Base-by-base conservation (phyloP, 2,888 invertebrate genomes). In the Lottia gigantea region DNA sequence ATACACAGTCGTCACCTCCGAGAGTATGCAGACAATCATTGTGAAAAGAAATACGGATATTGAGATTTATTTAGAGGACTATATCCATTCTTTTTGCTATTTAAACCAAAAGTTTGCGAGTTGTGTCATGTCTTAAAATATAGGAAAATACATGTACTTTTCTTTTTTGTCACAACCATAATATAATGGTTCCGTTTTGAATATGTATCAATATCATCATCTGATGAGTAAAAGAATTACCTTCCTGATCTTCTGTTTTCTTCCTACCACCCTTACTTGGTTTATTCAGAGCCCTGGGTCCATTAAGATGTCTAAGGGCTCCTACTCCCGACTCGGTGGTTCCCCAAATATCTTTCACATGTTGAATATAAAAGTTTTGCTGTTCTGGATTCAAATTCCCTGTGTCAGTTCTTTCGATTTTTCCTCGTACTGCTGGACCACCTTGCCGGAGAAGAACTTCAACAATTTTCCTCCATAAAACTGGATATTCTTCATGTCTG, bases 391-490 rank as follows among this genome's bases (percentile, higher is more conserved):
- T 77, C 47, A 82, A 76, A 16, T 77, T 72, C 66, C 83, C 84
- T 68, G 77, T 71, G 67, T 83, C 81, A 16, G 82, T 82, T 31
- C 81, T 72, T 63, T 80, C 72, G 40, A 83, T 77, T 71, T 79
- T 79, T 47, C 78, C 74, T 66, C 78, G 77, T 64, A 80, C 78
- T 70, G 77, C 77, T 62, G 82, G 79, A 40, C 82, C 83, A 15
- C 80, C 82, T 23, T 83, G 76, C 6, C 82, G 79, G 1, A 80
- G 71, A 40, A 84, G 72, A 45, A 82, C 82, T 67, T 80, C 80
- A 25, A 76, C 74, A 11, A 79, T 76, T 73, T 82, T 78, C 47
- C 70, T 70, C 74, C 74, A 74, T 65, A 74, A 55, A 15, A 74
- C 74, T n/a, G 74, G 74, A 61, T 70, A 74, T 66, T 74, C 74